These are phyloP conservation scores for Platalea minor DNA, from an alignment of 2,797 vertebrate genomes.

Conservation along the genomic window DNA sequence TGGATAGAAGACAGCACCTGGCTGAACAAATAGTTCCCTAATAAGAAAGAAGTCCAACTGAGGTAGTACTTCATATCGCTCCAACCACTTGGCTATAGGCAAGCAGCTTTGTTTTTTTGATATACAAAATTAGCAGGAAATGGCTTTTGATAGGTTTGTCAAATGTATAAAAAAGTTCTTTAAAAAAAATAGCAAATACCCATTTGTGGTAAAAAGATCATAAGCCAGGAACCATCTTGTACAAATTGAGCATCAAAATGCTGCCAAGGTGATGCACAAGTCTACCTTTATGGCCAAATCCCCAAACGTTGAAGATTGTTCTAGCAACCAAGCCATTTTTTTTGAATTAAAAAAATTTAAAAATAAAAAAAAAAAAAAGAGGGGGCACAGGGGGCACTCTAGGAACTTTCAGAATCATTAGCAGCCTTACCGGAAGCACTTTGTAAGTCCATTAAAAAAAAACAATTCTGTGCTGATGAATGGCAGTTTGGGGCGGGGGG, in stretches of 20 bases:
- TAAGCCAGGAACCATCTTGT: background rate
- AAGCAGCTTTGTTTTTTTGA: background rate
- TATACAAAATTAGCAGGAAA: background rate
- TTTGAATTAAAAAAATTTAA: background rate
- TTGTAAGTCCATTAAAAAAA: background rate
- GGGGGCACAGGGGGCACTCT: background rate
- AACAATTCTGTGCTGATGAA: background rate
- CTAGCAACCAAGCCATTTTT: slow-evolving; percentile 50
- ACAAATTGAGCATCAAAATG: background rate
- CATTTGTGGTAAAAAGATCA: background rate
- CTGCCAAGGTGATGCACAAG: background rate
- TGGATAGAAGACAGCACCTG: background rate
- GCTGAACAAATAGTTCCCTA: slow-evolving; percentile 14
- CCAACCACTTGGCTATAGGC: background rate
- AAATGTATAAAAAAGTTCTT: background rate
- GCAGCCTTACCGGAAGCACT: slow-evolving; percentile 25
- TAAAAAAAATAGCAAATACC: background rate
- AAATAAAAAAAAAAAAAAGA: background rate
- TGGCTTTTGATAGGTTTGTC: background rate
- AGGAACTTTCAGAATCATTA: background rate
- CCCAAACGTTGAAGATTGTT: slow-evolving; percentile 50
- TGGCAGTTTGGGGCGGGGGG: background rate
- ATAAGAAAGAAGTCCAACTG: background rate
- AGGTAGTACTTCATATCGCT: slow-evolving; percentile 58
- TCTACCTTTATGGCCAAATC: slow-evolving; percentile 28